These are phyloP conservation scores for Notiomystis cincta DNA, from an alignment of 2,113 vertebrate genomes.

Conservation along the genomic window DNA sequence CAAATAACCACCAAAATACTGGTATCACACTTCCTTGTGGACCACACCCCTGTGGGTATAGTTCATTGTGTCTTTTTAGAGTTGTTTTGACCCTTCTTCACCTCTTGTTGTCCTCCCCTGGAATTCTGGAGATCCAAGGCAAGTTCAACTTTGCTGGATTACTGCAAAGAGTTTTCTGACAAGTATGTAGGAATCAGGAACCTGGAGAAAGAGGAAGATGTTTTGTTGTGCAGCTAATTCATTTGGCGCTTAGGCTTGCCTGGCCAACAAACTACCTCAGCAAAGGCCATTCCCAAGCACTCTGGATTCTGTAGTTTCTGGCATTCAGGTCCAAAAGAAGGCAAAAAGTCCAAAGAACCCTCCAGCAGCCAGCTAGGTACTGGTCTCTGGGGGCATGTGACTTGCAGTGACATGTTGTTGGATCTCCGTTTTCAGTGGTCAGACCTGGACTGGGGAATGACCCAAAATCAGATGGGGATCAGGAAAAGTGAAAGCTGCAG, in stretches of 20 bases:
- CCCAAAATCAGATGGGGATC: background rate
- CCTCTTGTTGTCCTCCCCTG: background rate
- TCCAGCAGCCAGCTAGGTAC: background rate
- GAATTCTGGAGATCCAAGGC: background rate
- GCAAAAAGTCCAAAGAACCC: background rate
- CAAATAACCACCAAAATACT: background rate
- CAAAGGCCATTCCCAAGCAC: constrained; percentile 2
- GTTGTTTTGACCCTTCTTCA: background rate
- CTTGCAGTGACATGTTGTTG: background rate
- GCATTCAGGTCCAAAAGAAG: background rate
- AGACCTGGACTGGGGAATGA: background rate
- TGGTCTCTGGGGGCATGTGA: background rate
- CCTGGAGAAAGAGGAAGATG: background rate
- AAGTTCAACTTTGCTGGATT: background rate
- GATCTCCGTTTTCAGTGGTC: background rate
- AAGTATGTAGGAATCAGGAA: background rate
- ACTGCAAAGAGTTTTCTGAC: background rate
- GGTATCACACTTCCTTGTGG: background rate
- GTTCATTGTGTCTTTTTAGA: background rate
- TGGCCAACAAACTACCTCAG: constrained; percentile 54
- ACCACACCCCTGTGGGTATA: background rate
- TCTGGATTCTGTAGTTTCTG: background rate
- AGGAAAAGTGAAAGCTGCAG: background rate
- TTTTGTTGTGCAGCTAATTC: background rate
- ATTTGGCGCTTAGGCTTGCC: background rate